Percentiles rank a stretch among this genome's conserved stretches.
These are phyloP conservation scores for Muscicapa comitata DNA, from an alignment of 2,797 vertebrate species.

Conservation along the genomic window DNA sequence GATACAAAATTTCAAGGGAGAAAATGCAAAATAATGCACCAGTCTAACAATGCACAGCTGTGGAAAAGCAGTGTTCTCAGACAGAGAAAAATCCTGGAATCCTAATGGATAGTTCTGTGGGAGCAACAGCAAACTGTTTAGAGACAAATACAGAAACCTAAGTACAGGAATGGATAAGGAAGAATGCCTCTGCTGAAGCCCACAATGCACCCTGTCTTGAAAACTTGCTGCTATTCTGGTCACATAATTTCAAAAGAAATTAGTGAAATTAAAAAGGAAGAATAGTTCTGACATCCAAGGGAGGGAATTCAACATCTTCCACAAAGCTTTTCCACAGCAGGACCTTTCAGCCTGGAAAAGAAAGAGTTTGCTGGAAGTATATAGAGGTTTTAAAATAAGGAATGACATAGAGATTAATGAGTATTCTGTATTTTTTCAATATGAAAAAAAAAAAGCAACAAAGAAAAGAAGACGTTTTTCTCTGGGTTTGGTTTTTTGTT, in stretches of 20 bases:
- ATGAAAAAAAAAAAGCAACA: background rate
- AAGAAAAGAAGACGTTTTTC: background rate
- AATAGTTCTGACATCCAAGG: background rate
- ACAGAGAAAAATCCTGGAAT: background rate
- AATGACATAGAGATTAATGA: background rate
- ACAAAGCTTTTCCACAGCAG: background rate
- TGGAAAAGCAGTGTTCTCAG: background rate
- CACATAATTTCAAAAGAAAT: background rate
- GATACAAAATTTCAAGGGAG: background rate
- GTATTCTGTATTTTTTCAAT: background rate
- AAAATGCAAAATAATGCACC: background rate
- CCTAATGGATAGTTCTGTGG: background rate
- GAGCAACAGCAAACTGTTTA: background rate
- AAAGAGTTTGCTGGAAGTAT: background rate
- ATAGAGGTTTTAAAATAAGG: background rate
- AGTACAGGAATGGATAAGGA: background rate
- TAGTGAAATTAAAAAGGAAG: background rate
- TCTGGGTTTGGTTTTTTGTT: background rate
- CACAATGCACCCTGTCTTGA: background rate
- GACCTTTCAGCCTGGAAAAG: background rate
- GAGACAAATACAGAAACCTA: background rate
- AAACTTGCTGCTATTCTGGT: background rate
- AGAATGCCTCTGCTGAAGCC: background rate
- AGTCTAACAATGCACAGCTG: background rate
- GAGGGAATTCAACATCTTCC: background rate